Percentiles rank a stretch among this genome's conserved stretches.
Conservation (phyloP, 2,797 vertebrate genomes). For the Todus mexicanus region DNA sequence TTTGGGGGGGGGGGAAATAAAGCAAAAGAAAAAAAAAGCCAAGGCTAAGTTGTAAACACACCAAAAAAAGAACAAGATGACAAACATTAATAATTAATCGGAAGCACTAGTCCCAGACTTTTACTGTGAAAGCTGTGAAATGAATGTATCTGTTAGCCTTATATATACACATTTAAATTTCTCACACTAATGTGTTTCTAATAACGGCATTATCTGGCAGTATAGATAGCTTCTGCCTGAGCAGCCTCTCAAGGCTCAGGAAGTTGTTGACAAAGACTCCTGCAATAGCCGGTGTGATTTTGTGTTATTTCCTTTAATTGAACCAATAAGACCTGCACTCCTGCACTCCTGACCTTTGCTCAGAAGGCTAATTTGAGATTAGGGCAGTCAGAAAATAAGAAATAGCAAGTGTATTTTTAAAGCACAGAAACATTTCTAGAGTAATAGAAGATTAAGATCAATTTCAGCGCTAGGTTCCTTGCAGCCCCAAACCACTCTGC, state of each 20-base stretch:
- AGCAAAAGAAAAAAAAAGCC: neutral
- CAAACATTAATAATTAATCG: conserved; percentile 53
- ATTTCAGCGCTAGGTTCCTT: neutral
- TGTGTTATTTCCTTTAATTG: conserved; percentile 45
- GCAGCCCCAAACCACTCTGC: neutral
- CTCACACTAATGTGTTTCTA: conserved; percentile 34
- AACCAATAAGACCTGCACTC: conserved; percentile 26
- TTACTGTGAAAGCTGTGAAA: conserved; percentile 30
- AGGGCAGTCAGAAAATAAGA: conserved; percentile 15
- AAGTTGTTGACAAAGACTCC: conserved; percentile 55
- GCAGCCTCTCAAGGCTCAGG: conserved; percentile 15
- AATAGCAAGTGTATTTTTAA: conserved; percentile 3
- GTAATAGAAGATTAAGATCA: neutral
- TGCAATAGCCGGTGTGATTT: conserved; percentile 44
- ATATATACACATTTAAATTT: neutral
- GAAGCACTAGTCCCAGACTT: conserved; percentile 34
- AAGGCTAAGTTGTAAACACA: conserved; percentile 44
- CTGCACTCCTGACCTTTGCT: conserved; percentile 16
- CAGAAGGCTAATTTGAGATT: conserved; percentile 34
- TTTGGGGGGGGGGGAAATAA: neutral
- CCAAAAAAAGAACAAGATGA: neutral
- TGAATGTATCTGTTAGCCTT: conserved; percentile 1
- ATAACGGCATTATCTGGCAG: conserved; percentile 16
- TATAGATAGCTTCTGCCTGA: neutral
- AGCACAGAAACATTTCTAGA: neutral